These are phyloP conservation scores for Nannoperca australis DNA, from an alignment of 2,797 vertebrate genomes.

Conservation along the genomic window DNA sequence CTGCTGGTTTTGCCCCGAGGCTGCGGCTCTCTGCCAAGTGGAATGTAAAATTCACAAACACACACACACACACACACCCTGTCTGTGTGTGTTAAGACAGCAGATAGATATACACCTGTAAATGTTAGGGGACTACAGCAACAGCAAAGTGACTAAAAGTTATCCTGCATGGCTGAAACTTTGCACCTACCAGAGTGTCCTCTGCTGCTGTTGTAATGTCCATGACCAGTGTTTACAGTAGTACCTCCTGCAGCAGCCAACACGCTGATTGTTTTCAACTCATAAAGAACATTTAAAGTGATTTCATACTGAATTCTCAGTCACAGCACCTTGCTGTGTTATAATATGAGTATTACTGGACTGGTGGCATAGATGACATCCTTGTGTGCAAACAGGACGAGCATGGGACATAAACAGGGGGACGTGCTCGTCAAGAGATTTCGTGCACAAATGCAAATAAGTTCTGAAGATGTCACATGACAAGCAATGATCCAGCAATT, in stretches of 20 bases:
- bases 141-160: neutral
- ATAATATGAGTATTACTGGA: neutral
- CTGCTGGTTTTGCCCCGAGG: constrained; percentile 57
- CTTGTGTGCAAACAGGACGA: neutral
- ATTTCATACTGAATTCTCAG: neutral
- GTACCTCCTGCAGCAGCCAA: neutral
- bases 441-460: neutral
- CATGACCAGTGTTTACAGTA: neutral
- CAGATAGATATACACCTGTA: neutral
- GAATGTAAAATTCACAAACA: constrained; percentile 22
- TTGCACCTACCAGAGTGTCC: neutral
- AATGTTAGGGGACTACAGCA: neutral
- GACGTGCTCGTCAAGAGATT: neutral
- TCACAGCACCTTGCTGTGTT: neutral
- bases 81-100: neutral
- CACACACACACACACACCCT: neutral
- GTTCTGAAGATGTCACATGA: neutral
- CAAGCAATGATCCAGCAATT: neutral
- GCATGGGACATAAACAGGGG: neutral
- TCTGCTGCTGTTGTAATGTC: neutral
- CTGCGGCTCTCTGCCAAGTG: constrained; percentile 36
- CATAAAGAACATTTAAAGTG: neutral
- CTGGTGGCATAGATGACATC: neutral
- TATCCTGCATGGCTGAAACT: neutral
- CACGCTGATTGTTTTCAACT: neutral